Evolutionary conservation across 2,888 invertebrate genomes (phyloP).

Genomic region (Norana najaformis): DNA sequence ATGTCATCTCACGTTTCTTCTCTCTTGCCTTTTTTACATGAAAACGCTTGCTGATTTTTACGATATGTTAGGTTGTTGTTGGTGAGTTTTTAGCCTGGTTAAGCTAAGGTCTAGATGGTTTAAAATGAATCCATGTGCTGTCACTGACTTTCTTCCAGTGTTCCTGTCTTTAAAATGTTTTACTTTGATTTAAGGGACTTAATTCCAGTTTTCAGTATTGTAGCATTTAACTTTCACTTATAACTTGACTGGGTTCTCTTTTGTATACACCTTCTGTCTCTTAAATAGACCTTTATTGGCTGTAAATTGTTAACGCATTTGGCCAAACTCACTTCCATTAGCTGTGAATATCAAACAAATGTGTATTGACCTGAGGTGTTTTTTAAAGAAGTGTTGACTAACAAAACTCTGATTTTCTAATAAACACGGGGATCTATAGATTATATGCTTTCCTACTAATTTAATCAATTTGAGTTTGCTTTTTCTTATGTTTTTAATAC

Average conservation of each 20-base stretch:
- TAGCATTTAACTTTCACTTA: background rate
- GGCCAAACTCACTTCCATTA: background rate
- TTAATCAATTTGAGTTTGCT: background rate
- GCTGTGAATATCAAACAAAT: background rate
- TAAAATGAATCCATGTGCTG: background rate
- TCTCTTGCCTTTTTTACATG: slow-evolving; percentile 21
- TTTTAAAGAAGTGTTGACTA: background rate
- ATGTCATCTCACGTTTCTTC: slow-evolving; percentile 26
- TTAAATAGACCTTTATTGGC: background rate
- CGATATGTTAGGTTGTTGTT: background rate
- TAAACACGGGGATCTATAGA: background rate
- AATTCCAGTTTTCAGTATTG: background rate
- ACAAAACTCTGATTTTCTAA: background rate
- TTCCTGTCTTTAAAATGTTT: background rate
- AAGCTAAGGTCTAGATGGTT: background rate
- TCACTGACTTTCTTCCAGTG: background rate
- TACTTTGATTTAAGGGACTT: background rate
- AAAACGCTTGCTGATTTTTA: background rate
- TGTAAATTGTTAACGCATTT: background rate
- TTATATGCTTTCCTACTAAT: background rate
- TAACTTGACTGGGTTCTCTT: background rate
- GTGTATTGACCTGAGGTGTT: background rate
- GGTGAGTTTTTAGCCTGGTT: background rate
- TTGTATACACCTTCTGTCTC: too few species aligned
- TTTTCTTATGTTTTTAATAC: background rate